Conservation (phyloP, 2,797 vertebrate genomes). For the Oryzias dopingdopingensis region DNA sequence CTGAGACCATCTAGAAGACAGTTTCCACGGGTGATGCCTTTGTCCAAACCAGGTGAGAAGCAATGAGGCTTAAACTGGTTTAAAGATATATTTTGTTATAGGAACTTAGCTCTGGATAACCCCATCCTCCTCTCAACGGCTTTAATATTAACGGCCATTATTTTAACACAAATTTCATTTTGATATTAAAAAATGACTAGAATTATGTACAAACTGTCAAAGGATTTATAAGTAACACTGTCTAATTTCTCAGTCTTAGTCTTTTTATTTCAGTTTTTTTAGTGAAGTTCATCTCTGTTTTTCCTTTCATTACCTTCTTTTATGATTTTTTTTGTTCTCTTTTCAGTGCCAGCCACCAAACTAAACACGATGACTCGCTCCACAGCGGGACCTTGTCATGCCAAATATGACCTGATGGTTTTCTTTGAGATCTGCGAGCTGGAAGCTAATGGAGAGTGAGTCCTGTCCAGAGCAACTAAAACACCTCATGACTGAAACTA, state of each 20-base stretch:
- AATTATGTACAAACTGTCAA: too few relatives aligned
- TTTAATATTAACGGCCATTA: too few relatives aligned
- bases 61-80: not conserved
- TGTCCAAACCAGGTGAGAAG: slow-evolving; percentile 95
- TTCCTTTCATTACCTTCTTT: not conserved
- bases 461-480: slow-evolving; percentile 31
- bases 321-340: not conserved
- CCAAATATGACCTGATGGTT: slow-evolving; percentile 96
- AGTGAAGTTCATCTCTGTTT: not conserved
- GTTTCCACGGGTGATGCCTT: slow-evolving; percentile 93
- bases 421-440: slow-evolving; percentile 99
- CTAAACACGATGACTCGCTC: slow-evolving; percentile 90
- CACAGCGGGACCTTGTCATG: slow-evolving; percentile 89
- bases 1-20: slow-evolving; percentile 92
- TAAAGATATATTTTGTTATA: too few relatives aligned
- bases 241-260: too few relatives aligned
- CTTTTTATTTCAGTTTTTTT: not conserved
- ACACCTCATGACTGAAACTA: not conserved
- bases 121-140: too few relatives aligned
- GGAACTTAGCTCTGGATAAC: too few relatives aligned
- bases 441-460: slow-evolving; percentile 98
- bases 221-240: too few relatives aligned
- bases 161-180: too few relatives aligned
- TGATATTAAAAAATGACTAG: too few relatives aligned
- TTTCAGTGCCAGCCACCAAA: slow-evolving; percentile 94